Evolutionary conservation across 2,113 vertebrate genomes (phyloP).

Genomic region (Sisor rabdophorus): DNA sequence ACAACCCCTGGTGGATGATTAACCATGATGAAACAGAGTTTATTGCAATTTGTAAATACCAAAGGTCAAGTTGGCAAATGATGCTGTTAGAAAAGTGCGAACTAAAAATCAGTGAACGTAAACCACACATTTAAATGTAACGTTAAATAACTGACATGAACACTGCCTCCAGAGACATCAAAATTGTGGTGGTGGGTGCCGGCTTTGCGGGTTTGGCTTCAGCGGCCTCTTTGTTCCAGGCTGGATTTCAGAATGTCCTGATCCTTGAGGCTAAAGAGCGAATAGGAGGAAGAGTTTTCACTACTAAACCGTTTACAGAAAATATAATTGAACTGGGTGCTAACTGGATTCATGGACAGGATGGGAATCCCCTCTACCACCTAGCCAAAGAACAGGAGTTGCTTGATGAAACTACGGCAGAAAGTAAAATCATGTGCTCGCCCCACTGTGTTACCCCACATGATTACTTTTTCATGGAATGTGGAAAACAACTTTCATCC

Average conservation of each 20-base stretch:
- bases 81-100: background rate
- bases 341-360: slow-evolving; percentile 60
- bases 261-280: slow-evolving; percentile 55
- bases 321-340: slow-evolving; percentile 58
- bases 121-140: no score
- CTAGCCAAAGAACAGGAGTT: slow-evolving; percentile 55
- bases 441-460: slow-evolving; percentile 41
- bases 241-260: slow-evolving; percentile 49
- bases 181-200: slow-evolving; percentile 57
- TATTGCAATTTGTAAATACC: background rate
- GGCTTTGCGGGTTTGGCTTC: slow-evolving; percentile 60
- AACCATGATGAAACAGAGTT: background rate
- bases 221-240: slow-evolving; percentile 48
- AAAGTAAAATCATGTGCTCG: slow-evolving; percentile 24
- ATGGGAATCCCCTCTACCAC: slow-evolving; percentile 55
- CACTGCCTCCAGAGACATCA: background rate
- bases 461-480: slow-evolving; percentile 58
- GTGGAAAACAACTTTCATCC: slow-evolving; percentile 44
- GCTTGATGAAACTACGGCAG: slow-evolving; percentile 37
- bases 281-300: slow-evolving; percentile 54
- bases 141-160: slow-evolving; percentile 22
- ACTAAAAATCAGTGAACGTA: background rate
- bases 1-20: background rate
- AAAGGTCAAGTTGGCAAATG: background rate
- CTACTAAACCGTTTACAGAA: slow-evolving; percentile 52